Base-by-base conservation (phyloP, 2,888 invertebrate genomes). In the Callyntrura sp. region DNA sequence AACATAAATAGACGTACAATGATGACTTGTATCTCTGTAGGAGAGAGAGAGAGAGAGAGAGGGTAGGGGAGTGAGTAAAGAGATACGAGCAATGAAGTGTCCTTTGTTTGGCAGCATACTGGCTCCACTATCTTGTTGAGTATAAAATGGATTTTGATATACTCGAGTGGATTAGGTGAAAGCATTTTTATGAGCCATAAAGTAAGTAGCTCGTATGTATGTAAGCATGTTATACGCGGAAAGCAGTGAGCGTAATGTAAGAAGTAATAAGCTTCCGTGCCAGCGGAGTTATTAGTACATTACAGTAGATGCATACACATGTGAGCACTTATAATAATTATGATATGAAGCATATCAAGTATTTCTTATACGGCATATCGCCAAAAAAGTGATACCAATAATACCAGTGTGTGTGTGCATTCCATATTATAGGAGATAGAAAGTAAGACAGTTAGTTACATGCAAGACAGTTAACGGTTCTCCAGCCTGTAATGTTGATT, bases 121-220 rank as follows among this genome's bases (percentile, higher is more conserved):
- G 51, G 76, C 48, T 51, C n/a, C 35, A 20, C 51, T 17, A 70
- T 70, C 43, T 45, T 25, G 48, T 45, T 20, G 45, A 76, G 76
- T 65, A 78, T 55, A 51, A 68, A 65, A 86, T 79, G 85, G 62
- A 57, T 62, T 83, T 83, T 48, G 35, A 83, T 83, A 83, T 88
- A 73, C 62, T 62, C 65, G 62, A 88, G 70, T 88, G 83, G 88
- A 88, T 83, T 88, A 88, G 82, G 35, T 76, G 88, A 73, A 83
- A 76, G 88, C 73, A 82, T 83, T 88, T 88, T 88, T 88, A 88
- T 65, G 88, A 76, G 48, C 70, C 82, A 83, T 88, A 88, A 83
- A 88, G 45, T 2, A 78, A 78, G 8, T 79, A 57, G 60, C 79
- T 60, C 35, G 35, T 62, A 62, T 57, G n/a, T 12, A 12, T 82